A percentile compares a stretch with the other conserved stretches of the same genome.
These are phyloP conservation scores for Phengaris arion DNA, from an alignment of 2,888 invertebrate species.

Conservation along the genomic window DNA sequence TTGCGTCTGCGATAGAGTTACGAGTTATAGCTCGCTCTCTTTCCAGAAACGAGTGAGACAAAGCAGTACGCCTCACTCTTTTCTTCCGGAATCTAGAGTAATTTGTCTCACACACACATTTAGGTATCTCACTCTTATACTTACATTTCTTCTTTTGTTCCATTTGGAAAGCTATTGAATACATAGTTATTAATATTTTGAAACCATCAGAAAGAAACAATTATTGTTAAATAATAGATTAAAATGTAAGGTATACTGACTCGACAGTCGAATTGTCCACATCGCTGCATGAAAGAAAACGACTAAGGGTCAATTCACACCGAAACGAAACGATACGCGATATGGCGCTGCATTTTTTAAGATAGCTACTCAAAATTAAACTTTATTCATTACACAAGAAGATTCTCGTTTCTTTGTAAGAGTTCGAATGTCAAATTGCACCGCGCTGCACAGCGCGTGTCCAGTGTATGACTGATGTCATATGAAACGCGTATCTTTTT, in stretches of 20 bases:
- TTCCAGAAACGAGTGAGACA: not conserved
- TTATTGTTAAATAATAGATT: not conserved
- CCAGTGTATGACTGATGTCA: too few relatives aligned
- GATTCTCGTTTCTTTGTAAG: too few relatives aligned
- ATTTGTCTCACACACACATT: not conserved
- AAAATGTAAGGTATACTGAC: conserved; percentile 46
- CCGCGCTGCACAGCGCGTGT: too few relatives aligned
- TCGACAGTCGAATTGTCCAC: conserved; percentile 47
- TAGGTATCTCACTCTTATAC: conserved; percentile 35
- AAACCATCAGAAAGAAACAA: not conserved
- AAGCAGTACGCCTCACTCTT: not conserved
- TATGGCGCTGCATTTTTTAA: too few relatives aligned
- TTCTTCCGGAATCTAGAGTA: too few relatives aligned
- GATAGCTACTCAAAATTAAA: too few relatives aligned
- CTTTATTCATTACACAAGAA: too few relatives aligned
- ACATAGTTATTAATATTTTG: not conserved
- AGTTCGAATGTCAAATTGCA: too few relatives aligned
- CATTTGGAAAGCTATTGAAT: conserved; percentile 49
- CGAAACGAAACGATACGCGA: too few relatives aligned
- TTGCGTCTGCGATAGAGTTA: conserved; percentile 43
- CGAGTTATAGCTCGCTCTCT: not conserved
- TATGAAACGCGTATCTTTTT: too few relatives aligned
- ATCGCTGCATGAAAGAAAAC: conserved; percentile 50
- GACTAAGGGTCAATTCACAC: not conserved
- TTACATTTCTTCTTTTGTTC: conserved; percentile 45